Base-by-base conservation (phyloP, 2,797 vertebrate species). In the Lutjanus argentimaculatus region DNA sequence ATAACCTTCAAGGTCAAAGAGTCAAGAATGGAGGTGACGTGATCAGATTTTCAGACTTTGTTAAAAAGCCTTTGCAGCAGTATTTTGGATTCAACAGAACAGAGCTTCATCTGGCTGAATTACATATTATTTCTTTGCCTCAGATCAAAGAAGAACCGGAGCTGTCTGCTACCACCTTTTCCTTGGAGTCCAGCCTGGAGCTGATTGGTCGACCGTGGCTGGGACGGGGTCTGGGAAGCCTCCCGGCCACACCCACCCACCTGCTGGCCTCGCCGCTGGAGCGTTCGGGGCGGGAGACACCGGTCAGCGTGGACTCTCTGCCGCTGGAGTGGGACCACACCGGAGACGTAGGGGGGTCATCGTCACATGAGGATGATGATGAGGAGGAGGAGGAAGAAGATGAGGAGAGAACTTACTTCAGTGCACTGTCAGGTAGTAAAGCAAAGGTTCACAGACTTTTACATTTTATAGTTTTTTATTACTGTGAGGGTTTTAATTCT, bases 281-380 rank as follows among this genome's bases (percentile, higher is more conserved):
- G 89, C 94, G 95, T 8, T 98, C 97, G 0, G 98, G 98, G 61
- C 95, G 97, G 1, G 98, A 97, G 93, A 99, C 98, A 0, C 98
- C 97, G 0, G 95, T 97, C 78, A 99, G 98, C 1, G 96, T 98
- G 62, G 98, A 99, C 93, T 99, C 98, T 45, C 97, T 99, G 88
- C 97, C 98, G 0, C 94, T 99, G 2, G 98, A 99, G 91, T 99
- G 98, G 98, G 98, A 99, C 86, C 98, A 98, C 95, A 99, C 98
- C 0, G 98, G 96, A 69, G 98, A 99, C 1, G 97, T 99, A 17
- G 98, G 98, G 8, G 97, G 97, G 21, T 98, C 98, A 2, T 98
- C 98, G 1, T 96, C 97, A 0, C 97, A 97, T 67, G 97, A 98
- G 0, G 98, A 98, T 13, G 97, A 98, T 0, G 93, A 92, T 0